These are phyloP conservation scores for Lucinisca nassula DNA, from an alignment of 2,888 invertebrate species.

Conservation along the genomic window DNA sequence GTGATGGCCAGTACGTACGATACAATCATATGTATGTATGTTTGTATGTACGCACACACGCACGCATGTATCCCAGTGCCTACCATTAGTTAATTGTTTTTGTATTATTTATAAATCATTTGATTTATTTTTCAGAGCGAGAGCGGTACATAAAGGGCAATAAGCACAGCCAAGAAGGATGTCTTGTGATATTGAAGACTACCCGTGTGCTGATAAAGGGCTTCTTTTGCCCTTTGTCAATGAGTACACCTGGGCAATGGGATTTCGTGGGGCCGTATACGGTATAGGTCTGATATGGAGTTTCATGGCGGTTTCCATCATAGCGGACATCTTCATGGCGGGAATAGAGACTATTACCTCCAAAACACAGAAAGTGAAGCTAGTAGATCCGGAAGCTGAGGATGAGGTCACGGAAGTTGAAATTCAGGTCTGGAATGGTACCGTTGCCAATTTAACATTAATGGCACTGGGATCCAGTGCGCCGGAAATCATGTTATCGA, in stretches of 20 bases:
- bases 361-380: conserved; percentile 88
- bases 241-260: conserved; percentile 89
- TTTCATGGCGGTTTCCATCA: conserved; percentile 90
- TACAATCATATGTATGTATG: no score
- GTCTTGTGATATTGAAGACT: conserved; percentile 73
- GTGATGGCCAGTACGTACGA: no score
- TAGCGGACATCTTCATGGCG: conserved; percentile 90
- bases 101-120: no score
- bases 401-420: conserved; percentile 88
- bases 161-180: no score
- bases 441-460: conserved; percentile 90
- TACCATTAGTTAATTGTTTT: no score
- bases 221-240: conserved; percentile 88
- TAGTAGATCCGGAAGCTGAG: conserved; percentile 75
- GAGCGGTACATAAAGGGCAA: no score
- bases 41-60: no score
- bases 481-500: conserved; percentile 90
- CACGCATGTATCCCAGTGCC: no score
- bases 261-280: conserved; percentile 88
- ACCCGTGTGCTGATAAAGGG: conserved; percentile 85
- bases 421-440: conserved; percentile 89
- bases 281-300: conserved; percentile 89
- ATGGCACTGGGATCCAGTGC: conserved; percentile 90
- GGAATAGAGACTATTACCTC: conserved; percentile 90
- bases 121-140: no score